Evolutionary conservation across 2,797 vertebrate species (phyloP).

Genomic region (Dipus sagitta): DNA sequence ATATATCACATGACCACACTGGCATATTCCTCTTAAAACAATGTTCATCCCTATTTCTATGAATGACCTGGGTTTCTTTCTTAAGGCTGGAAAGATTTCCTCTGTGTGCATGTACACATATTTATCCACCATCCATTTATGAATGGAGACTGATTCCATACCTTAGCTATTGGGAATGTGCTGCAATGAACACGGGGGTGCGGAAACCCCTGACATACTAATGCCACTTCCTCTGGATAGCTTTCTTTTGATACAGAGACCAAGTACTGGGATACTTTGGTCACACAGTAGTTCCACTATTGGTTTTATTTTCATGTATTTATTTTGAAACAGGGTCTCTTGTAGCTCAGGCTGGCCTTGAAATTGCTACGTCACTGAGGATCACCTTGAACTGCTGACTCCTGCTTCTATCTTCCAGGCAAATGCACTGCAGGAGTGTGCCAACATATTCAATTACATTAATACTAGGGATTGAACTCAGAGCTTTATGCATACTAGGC

Average conservation of each 20-base stretch:
- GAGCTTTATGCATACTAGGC: not conserved
- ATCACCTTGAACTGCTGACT: not conserved
- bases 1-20: not conserved
- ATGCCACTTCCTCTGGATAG: not conserved
- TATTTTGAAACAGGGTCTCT: not conserved
- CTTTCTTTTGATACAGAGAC: not conserved
- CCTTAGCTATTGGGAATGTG: not conserved
- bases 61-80: no score
- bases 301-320: not conserved
- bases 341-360: not conserved
- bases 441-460: no score
- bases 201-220: not conserved
- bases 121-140: not conserved
- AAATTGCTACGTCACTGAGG: not conserved
- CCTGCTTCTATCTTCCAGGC: not conserved
- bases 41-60: not conserved
- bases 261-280: not conserved
- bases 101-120: no score
- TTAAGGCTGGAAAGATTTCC: not conserved
- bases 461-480: not conserved
- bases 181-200: not conserved
- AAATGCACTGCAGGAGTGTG: not conserved
- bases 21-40: not conserved
- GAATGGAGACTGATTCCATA: not conserved
- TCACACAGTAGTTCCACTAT: not conserved